Base-by-base conservation (phyloP, 2,888 invertebrate species). In the Phengaris alcon region DNA sequence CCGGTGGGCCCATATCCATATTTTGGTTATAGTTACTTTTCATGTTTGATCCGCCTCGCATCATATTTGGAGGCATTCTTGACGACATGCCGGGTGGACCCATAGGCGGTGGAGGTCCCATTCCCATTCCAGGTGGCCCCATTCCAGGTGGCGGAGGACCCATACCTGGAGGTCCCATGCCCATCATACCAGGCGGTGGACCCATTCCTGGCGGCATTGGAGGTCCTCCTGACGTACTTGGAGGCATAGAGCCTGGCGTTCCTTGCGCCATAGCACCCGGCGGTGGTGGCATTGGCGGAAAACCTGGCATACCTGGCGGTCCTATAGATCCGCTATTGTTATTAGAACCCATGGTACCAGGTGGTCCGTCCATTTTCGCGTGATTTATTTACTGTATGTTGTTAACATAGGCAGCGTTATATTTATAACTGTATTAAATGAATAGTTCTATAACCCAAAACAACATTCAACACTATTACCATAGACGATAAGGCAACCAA, bases 1-100 rank as follows among this genome's bases (percentile, higher is more conserved):
- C 90, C 12, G 91, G 90, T 1, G 91, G 91, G 3, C 89, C 91
- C 86, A 91, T 88, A 75, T 91, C 90, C 90, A 91, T 89, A 5
- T 83, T 82, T 76, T 84, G 87, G 79, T 88, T 89, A 64, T 81
- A 89, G 78, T 87, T 89, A 5, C 86, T 82, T 76, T 89, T 84
- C 82, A 84, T 84, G 76, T 83, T 90, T n/a, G 87, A 86, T 0
- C 87, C 87, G 10, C 85, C 83, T 52, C 85, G 84, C 88, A 90
- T 89, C 88, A 90, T 90, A 51, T 84, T 85, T 51, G 89, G 89
- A 6, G 90, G 88, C 88, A 90, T 89, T 81, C 88, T 84, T 13
- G 88, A 86, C 6, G 88, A 86, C 85, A 90, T 89, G 3, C 88
- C 88, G 83, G 86, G 86, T 6, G 88, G 87, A n/a, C 86, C 86